A percentile compares a stretch with the other conserved stretches of the same genome.
phyloP scores from a whole-genome alignment of 2,113 vertebrate genomes.

The Syrmaticus mikado region DNA sequence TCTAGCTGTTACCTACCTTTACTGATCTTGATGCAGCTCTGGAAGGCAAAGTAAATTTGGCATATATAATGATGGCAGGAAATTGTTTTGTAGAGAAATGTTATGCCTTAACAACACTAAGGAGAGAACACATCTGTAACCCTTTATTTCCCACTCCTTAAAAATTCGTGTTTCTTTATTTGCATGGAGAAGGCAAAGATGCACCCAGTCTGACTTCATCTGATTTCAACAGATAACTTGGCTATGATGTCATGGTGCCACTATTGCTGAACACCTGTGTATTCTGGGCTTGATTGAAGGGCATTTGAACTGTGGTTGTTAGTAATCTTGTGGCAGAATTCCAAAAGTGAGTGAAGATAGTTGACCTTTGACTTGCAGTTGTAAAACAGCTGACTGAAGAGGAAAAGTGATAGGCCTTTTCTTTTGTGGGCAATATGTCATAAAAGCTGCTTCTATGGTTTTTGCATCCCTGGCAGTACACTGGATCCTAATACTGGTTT shows the following conservation, averaged over 20 bases:
- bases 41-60: background rate
- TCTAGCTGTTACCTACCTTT: background rate
- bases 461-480: background rate
- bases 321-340: constrained; percentile 77
- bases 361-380: constrained; percentile 70
- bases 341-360: constrained; percentile 69
- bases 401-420: constrained; percentile 29
- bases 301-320: constrained; percentile 70
- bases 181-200: constrained; percentile 15
- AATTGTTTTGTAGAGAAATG: background rate
- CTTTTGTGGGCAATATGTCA: background rate
- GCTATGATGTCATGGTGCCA: constrained; percentile 69
- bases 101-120: background rate
- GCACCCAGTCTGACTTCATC: background rate
- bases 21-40: background rate
- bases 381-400: constrained; percentile 69
- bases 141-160: background rate
- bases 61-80: background rate
- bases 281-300: constrained; percentile 32
- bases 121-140: background rate
- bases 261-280: constrained; percentile 48
- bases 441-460: background rate
- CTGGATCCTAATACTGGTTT: background rate
- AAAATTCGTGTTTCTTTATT: background rate
- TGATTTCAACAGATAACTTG: constrained; percentile 65